Evolutionary conservation across 2,113 vertebrate genomes (phyloP).

Genomic region (Zootoca vivipara): DNA sequence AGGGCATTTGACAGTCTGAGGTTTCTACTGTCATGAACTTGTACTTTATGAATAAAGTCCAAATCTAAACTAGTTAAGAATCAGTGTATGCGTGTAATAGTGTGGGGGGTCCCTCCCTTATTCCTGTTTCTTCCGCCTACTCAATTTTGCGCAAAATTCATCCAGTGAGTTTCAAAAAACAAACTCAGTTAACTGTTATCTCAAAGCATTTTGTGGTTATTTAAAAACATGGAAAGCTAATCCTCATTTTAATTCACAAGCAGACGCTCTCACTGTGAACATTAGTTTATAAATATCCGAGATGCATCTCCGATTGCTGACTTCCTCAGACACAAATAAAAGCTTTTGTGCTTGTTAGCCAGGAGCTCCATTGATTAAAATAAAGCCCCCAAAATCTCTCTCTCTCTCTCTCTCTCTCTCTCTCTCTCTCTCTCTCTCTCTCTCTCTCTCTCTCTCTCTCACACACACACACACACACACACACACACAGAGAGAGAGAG

Average conservation of each 20-base stretch:
- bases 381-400: not conserved
- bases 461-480: too few relatives aligned
- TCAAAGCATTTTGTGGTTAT: not conserved
- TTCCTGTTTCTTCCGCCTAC: not conserved
- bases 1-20: not conserved
- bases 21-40: conserved; percentile 1
- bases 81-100: not conserved
- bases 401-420: too few relatives aligned
- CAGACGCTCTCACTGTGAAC: not conserved
- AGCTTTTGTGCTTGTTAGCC: conserved; percentile 3
- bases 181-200: conserved; percentile 12
- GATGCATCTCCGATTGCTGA: not conserved
- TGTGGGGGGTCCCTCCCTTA: too few relatives aligned
- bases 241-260: conserved; percentile 18
- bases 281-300: conserved; percentile 13
- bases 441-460: too few relatives aligned
- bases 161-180: not conserved
- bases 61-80: conserved; percentile 48
- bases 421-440: too few relatives aligned
- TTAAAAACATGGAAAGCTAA: conserved; percentile 14
- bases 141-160: not conserved
- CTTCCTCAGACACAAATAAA: conserved; percentile 20
- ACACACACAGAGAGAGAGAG: too few relatives aligned
- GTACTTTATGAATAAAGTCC: conserved; percentile 49
- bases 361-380: not conserved